Evolutionary conservation across 2,888 invertebrate genomes (phyloP).

Genomic region (Dinocampus coccinellae): DNA sequence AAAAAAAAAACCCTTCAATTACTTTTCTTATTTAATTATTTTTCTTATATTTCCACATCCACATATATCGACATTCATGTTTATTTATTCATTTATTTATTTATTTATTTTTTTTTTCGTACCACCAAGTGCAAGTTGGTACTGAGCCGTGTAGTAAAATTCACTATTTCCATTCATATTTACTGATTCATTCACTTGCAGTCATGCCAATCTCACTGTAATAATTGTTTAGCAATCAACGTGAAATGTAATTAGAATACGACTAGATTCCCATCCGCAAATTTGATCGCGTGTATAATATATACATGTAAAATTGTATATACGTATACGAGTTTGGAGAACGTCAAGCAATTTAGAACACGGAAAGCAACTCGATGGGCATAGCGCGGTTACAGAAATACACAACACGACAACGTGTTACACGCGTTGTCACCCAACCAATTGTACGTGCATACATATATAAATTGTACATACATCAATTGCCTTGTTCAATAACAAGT

Average conservation of each 20-base stretch:
- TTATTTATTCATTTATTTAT: too few species aligned
- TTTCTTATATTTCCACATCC: not conserved
- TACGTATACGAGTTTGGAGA: not conserved
- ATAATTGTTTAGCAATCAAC: constrained; percentile 31
- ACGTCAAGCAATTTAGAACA: not conserved
- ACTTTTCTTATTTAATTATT: not conserved
- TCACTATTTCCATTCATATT: not conserved
- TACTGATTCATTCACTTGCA: not conserved
- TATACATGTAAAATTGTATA: not conserved
- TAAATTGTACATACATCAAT: constrained; percentile 4
- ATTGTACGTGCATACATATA: constrained; percentile 8
- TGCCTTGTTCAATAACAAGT: constrained; percentile 25
- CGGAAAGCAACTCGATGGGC: not conserved
- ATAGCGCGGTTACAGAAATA: constrained; percentile 14
- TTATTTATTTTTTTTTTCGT: not conserved
- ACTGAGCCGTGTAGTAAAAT: not conserved
- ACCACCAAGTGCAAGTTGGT: not conserved
- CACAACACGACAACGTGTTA: constrained; percentile 28
- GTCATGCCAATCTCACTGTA: constrained; percentile 21
- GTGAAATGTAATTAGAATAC: constrained; percentile 29
- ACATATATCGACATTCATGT: too few species aligned
- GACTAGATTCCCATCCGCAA: constrained; percentile 15
- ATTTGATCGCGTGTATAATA: constrained; percentile 6
- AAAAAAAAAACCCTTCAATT: not conserved
- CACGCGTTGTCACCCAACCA: constrained; percentile 21